Evolutionary conservation across 2,797 vertebrate genomes (phyloP), one percentile per base, ranked within the genome.

Genomic region (Huso huso): DNA sequence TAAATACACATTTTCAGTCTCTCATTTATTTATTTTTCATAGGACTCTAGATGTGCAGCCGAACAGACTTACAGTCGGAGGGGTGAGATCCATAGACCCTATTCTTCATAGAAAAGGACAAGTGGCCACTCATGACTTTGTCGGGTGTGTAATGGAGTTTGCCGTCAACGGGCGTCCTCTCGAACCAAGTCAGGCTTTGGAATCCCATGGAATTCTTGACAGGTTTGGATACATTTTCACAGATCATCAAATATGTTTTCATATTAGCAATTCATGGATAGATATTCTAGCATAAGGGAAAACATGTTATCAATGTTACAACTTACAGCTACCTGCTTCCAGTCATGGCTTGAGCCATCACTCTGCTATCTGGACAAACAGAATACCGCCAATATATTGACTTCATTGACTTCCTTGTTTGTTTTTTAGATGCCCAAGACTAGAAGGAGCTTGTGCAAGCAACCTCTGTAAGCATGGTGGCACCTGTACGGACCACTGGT

Each of bases 81-180:
- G 97, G n/a, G 89, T 99, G 76, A 82, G 86, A 70, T 93, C 93
- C 0, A 73, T 99, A 53, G 94, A 96, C 52, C 89, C 95, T 10
- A 78, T 99, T 79, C 89, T 98, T 73, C 95, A 93, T 76, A 91
- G 94, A 11, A 90, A 79, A 67, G 93, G 93, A 71, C 97, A 99
- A 68, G 91, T 99, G 74, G 86, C 93, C 81, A 93, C 95, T 71
- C 95, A 99, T 55, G 97, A 99, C 79, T 99, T 99, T 69, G 88
- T 96, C 4, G 97, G 97, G 74, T 99, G 97, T 81, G 92, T 99
- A 86, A 98, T 98, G 96, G 97, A 99, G 83, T 92, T 99, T 49
- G 94, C 96, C 49, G 93, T 99, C 78, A 99, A 99, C 1, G 97
- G 97, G 51, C 93, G 95, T 66, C 97, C 97, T 0, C 87, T 99